Evolutionary conservation across 2,797 vertebrate species (phyloP), one percentile per base, ranked within the genome.

Genomic region (Gobionotothen gibberifrons): DNA sequence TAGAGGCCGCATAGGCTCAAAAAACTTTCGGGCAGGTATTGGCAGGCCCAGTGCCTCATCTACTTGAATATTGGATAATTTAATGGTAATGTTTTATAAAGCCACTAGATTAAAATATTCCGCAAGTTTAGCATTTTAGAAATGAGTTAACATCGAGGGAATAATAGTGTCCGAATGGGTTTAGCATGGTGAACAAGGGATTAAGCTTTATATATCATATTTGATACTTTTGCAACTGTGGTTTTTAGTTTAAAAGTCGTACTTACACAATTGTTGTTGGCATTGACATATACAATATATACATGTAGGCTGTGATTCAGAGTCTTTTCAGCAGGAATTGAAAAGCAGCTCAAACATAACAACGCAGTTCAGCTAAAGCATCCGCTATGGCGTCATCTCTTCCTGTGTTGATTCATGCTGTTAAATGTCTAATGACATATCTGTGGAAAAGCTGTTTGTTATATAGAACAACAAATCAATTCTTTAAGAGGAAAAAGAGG

Each of bases 21-120:
- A 36, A 85, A 60, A 58, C 47, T 74, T 76, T n/a, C 3, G 83
- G 74, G 88, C 84, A 57, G 85, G 86, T 86, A 72, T 87, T 87
- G 86, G 88, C 83, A 51, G 86, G 87, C 73, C 84, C 67, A 87
- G 85, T 90, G 87, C 89, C 87, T 86, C 26, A 44, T 86, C 63
- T 89, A 89, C 92, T 93, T 93, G 85, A 93, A 84, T 82, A 65
- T 56, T 82, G 47, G 62, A 67, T 72, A 3, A 77, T 78, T 73
- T 74, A 29, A 43, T 74, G 78, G 74, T 53, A 51, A 72, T 68
- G 48, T 64, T 71, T 49, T 64, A 44, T 32, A 46, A 72, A 32
- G 44, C 56, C 68, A 49, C 59, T 69, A 53, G 1, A 78, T 44
- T 76, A 5, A 76, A 79, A 60, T 61, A 49, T 32, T 0, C 47